Conservation (phyloP, 2,113 vertebrate species). For the Felis catus region DNA sequence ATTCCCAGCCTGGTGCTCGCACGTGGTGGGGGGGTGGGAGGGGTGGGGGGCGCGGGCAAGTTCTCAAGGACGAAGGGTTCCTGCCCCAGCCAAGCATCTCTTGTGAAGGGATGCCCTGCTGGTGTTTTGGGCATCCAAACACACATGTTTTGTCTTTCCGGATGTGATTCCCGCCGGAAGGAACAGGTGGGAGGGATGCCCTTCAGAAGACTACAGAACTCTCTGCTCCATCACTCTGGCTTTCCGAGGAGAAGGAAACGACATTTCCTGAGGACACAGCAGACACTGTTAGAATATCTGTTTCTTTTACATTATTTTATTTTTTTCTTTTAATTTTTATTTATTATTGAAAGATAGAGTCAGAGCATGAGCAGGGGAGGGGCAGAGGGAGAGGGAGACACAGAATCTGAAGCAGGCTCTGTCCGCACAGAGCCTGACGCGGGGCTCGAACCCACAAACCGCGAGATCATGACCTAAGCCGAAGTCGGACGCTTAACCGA, state of each 20-base stretch:
- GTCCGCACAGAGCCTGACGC: too few relatives aligned
- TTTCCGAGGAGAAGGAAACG: background rate
- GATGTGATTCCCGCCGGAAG: background rate
- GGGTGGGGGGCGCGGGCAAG: fast-evolving
- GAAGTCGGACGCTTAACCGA: too few relatives aligned
- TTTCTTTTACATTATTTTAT: too few relatives aligned
- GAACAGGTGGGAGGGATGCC: background rate
- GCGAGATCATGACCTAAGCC: too few relatives aligned
- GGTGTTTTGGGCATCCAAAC: background rate
- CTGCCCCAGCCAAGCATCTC: background rate
- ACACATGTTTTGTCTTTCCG: background rate
- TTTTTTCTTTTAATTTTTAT: too few relatives aligned
- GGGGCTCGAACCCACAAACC: too few relatives aligned
- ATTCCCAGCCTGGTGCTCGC: background rate
- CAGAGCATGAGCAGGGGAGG: too few relatives aligned
- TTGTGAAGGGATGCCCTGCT: background rate
- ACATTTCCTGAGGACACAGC: background rate
- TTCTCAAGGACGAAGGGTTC: background rate
- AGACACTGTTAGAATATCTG: background rate
- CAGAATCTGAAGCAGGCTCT: too few relatives aligned
- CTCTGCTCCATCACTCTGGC: background rate
- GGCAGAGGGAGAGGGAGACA: too few relatives aligned
- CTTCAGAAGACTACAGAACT: background rate
- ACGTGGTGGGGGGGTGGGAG: too few relatives aligned
- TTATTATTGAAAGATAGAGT: too few relatives aligned